Conservation (phyloP, 2,113 vertebrate species). For the Anguilla rostrata region DNA sequence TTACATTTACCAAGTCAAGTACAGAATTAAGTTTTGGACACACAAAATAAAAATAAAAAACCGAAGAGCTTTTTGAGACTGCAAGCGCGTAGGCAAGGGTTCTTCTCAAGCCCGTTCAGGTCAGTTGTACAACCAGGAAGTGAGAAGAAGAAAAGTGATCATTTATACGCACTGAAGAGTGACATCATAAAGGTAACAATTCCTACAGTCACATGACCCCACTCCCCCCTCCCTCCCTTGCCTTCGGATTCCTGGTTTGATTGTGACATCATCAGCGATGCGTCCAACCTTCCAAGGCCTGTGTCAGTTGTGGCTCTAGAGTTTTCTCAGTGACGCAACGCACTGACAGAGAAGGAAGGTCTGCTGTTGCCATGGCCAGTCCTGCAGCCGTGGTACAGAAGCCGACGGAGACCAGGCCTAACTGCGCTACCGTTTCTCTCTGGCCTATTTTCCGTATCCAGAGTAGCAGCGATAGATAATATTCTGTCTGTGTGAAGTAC, state of each 20-base stretch:
- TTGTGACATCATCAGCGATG: not conserved
- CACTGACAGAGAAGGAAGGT: not conserved
- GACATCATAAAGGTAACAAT: not conserved
- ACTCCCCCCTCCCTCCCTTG: not conserved
- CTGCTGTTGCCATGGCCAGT: not conserved
- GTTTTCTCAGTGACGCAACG: not conserved
- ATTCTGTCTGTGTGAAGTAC: not conserved
- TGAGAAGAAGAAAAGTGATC: not conserved
- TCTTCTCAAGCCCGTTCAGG: not conserved
- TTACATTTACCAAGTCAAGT: slow-evolving; percentile 15
- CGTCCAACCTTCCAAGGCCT: not conserved
- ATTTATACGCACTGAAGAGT: not conserved
- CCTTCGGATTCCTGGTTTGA: not conserved
- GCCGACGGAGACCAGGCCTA: not conserved
- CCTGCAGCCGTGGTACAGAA: not conserved
- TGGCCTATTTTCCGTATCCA: not conserved
- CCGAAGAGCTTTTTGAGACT: not conserved
- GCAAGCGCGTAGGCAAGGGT: not conserved
- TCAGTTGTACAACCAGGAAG: not conserved
- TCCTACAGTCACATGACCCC: not conserved
- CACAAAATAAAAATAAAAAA: not conserved
- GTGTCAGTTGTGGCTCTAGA: not conserved
- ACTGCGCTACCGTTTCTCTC: not conserved
- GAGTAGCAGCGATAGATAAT: not conserved
- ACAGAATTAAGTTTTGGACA: not conserved